These are phyloP conservation scores for Tortrix viridana DNA, from an alignment of 2,888 invertebrate genomes.

Conservation along the genomic window DNA sequence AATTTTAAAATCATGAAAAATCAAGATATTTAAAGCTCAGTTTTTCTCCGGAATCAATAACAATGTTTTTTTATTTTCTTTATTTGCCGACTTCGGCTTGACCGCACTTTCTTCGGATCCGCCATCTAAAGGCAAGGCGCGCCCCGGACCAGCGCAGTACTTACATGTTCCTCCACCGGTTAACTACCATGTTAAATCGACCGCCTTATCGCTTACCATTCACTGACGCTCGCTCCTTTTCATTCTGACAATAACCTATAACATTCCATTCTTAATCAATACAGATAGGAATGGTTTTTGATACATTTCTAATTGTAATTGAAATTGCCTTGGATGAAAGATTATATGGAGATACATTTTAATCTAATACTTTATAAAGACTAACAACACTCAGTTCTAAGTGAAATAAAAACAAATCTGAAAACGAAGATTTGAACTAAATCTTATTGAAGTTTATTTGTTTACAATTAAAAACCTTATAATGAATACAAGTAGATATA, in stretches of 20 bases:
- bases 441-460: too few relatives aligned
- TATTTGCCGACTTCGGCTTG: too few relatives aligned
- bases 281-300: constrained; percentile 16
- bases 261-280: constrained; percentile 37
- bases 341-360: too few relatives aligned
- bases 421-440: too few relatives aligned
- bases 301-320: constrained; percentile 18
- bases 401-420: too few relatives aligned
- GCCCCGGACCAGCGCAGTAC: constrained; percentile 22
- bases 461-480: too few relatives aligned
- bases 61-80: too few relatives aligned
- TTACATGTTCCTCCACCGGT: constrained; percentile 37
- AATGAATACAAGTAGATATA: not conserved
- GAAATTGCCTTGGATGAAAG: not conserved
- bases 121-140: constrained; percentile 14
- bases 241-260: constrained; percentile 43
- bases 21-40: too few relatives aligned
- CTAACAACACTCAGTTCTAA: too few relatives aligned
- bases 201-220: constrained; percentile 64
- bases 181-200: constrained; percentile 56
- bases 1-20: too few relatives aligned
- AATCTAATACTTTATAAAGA: too few relatives aligned
- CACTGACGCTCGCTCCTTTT: constrained; percentile 55
- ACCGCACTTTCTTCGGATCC: not conserved
- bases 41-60: too few relatives aligned